Evolutionary conservation across 2,113 vertebrate genomes (phyloP).

Genomic region (Eublepharis macularius): DNA sequence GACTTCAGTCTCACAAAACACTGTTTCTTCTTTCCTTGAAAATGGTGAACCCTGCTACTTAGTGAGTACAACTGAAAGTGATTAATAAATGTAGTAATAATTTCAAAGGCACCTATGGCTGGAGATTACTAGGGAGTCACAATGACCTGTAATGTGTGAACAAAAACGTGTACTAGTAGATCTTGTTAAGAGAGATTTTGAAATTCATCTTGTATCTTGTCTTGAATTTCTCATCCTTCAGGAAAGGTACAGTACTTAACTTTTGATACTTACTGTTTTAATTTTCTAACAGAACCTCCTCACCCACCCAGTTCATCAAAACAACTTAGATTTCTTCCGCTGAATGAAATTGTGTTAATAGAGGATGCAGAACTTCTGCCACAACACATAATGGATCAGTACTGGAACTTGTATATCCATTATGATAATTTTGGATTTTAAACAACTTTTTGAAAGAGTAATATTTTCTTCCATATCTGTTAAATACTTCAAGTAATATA

Average conservation of each 20-base stretch:
- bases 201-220: no score
- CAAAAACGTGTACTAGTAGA: no score
- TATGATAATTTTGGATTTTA: conserved; percentile 65
- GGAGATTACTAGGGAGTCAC: no score
- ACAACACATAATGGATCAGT: conserved; percentile 74
- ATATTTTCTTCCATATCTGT: background rate
- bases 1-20: no score
- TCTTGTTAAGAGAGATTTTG: no score
- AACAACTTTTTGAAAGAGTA: background rate
- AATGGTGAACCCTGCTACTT: no score
- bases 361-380: conserved; percentile 83
- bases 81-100: no score
- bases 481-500: conserved; percentile 14
- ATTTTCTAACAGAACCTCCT: conserved; percentile 68
- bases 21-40: no score
- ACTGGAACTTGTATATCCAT: conserved; percentile 78
- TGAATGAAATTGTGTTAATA: conserved; percentile 73
- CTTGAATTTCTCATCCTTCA: no score
- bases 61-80: no score
- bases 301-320: conserved; percentile 34
- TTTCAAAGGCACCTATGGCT: no score
- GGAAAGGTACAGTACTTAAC: background rate
- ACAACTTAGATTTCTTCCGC: conserved; percentile 68
- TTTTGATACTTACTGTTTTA: conserved; percentile 19
- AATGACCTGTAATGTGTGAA: no score